Evolutionary conservation across 2,888 invertebrate species (phyloP), one percentile per base, ranked within the genome.

Genomic region (Pseudeuparius sepicola): DNA sequence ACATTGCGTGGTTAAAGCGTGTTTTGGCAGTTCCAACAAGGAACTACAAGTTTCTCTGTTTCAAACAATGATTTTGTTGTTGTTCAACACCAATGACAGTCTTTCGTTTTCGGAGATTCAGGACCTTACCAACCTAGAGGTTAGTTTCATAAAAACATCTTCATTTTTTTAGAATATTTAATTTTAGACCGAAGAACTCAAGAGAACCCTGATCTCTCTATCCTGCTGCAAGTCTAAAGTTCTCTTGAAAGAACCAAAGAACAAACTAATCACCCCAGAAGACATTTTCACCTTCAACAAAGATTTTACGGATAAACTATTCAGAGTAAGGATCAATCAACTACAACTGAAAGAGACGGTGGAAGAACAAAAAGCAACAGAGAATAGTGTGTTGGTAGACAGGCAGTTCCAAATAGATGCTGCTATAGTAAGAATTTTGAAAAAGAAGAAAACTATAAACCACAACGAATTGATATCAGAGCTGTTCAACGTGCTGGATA

Each of bases 401-500:
- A 74, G 98, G 25, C 94, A 96, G 65, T 96, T 96, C 66, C 94
- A 97, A 70, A 96, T 98, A 54, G 97, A 98, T 68, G 97, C 97
- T 35, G 97, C 97, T 47, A 88, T 98, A 56, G 97, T 94, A 37
- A 74, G 94, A 50, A 93, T 96, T 56, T 96, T 98, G 96, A 98
- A 98, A 72, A 93, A 89, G 77, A 72, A 93, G 34, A 94, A 94
- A 66, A 82, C 83, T 4, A 73, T 97, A 33, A 81, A 82, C 37
- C 97, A 98, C 69, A 90, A 88, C 65, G 74, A 88, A 51, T 80
- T 98, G 50, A 87, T 98, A 53, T 83, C 86, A 18, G 96, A 97
- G 67, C 73, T 98, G 9, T 94, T 87, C 64, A 85, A 89, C 65
- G 89, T 93, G 62, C 76, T 98, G 51, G 92, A 96, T 62, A 96